Evolutionary conservation across 1,140 invertebrate genomes (phyloP).

Genomic region (Sminthurinus signatus): DNA sequence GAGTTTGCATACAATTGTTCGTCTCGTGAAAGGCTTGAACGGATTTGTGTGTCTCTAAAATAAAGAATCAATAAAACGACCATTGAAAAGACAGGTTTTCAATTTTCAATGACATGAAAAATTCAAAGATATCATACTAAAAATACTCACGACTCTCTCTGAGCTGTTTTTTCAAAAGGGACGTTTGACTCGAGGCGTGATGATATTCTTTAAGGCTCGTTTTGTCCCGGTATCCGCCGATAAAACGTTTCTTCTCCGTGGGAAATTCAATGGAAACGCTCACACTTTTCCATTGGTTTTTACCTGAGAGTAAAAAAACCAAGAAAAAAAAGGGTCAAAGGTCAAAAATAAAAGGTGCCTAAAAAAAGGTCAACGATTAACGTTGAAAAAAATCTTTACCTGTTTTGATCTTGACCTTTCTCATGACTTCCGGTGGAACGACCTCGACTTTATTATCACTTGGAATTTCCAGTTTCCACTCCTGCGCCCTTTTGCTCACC

Average conservation of each 20-base stretch:
- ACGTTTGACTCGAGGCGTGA: constrained; percentile 14
- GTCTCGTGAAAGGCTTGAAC: background rate
- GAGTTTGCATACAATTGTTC: constrained; percentile 20
- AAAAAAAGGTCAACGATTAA: no score
- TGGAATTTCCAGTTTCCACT: constrained; percentile 23
- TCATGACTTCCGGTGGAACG: background rate
- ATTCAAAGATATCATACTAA: no score
- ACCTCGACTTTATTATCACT: constrained; percentile 3
- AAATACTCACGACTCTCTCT: background rate
- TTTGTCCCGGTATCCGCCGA: constrained; percentile 21
- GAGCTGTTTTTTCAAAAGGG: background rate
- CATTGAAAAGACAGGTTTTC: background rate
- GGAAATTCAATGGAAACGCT: constrained; percentile 4
- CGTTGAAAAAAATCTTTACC: no score
- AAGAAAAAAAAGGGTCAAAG: background rate
- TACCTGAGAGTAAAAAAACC: background rate
- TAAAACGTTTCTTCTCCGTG: constrained; percentile 10
- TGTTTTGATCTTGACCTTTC: no score
- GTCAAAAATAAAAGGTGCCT: no score
- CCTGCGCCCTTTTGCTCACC: constrained; percentile 15
- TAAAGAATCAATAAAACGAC: no score
- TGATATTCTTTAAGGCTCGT: background rate
- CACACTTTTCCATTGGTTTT: background rate
- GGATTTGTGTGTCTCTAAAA: background rate
- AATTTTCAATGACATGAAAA: background rate